Conservation (phyloP, 2,888 invertebrate genomes). For the Leptinotarsa rubiginosa region DNA sequence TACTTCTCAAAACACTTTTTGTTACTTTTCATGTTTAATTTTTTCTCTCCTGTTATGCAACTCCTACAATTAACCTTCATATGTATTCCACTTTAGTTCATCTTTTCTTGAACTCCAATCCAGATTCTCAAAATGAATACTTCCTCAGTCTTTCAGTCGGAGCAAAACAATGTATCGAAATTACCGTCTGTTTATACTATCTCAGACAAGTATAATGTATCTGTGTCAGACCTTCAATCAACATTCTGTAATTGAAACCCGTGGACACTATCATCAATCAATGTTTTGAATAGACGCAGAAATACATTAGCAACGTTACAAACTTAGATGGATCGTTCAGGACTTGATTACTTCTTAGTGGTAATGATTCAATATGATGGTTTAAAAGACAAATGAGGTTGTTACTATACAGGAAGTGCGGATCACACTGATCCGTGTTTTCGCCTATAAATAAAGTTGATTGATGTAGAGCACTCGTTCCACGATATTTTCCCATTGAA, state of each 20-base stretch:
- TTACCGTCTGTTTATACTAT: background rate
- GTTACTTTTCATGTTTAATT: background rate
- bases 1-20: no score
- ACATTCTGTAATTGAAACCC: background rate
- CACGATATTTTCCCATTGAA: no score
- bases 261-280: conserved; percentile 17
- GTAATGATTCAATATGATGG: background rate
- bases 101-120: background rate
- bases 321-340: background rate
- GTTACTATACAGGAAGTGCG: no score
- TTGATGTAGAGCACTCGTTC: no score
- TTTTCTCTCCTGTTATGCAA: background rate
- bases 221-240: background rate
- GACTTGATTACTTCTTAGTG: background rate
- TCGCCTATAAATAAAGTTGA: no score
- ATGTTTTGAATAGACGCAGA: background rate
- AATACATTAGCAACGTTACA: conserved; percentile 2
- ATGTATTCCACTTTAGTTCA: background rate
- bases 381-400: no score
- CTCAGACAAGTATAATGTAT: background rate
- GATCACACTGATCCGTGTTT: no score
- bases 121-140: background rate
- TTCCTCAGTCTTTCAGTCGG: background rate
- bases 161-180: background rate
- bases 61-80: background rate